Conservation (phyloP, 2,113 vertebrate species). For the Amia ocellicauda region DNA sequence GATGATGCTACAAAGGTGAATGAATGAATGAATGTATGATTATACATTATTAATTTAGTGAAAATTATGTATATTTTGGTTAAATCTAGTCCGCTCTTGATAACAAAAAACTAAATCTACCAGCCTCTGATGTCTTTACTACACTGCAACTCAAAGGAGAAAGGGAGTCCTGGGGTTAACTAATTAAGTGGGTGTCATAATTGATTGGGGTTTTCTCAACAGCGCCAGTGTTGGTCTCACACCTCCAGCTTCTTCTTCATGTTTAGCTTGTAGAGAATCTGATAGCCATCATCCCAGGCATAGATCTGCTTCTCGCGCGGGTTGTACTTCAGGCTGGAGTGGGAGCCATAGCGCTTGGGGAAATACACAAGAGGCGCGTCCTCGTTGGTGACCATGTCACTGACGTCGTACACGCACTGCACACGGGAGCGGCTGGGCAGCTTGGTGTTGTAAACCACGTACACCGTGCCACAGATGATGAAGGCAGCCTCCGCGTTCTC, state of each 20-base stretch:
- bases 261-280: slow-evolving; percentile 88
- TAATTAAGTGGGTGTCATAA: too few species aligned
- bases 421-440: slow-evolving; percentile 83
- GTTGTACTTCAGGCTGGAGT: slow-evolving; percentile 90
- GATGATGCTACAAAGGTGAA: too few species aligned
- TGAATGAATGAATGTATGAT: too few species aligned
- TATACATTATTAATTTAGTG: too few species aligned
- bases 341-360: slow-evolving; percentile 84
- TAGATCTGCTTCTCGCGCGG: slow-evolving; percentile 85
- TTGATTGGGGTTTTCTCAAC: too few species aligned
- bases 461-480: slow-evolving; percentile 84
- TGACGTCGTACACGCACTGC: slow-evolving; percentile 92
- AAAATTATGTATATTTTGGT: too few species aligned
- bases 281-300: slow-evolving; percentile 95
- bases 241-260: slow-evolving; percentile 82
- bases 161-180: too few species aligned
- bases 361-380: slow-evolving; percentile 88
- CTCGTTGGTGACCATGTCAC: slow-evolving; percentile 72
- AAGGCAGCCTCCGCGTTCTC: slow-evolving; percentile 90
- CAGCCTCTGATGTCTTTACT: too few species aligned
- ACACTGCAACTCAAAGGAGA: too few species aligned
- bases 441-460: slow-evolving; percentile 94
- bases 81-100: too few species aligned
- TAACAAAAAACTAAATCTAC: too few species aligned
- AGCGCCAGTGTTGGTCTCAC: slow-evolving; percentile 35